A percentile compares a stretch with the other conserved stretches of the same genome.
phyloP scores from a whole-genome alignment of 2,797 vertebrate species.

The Craterocephalus amniculus region DNA sequence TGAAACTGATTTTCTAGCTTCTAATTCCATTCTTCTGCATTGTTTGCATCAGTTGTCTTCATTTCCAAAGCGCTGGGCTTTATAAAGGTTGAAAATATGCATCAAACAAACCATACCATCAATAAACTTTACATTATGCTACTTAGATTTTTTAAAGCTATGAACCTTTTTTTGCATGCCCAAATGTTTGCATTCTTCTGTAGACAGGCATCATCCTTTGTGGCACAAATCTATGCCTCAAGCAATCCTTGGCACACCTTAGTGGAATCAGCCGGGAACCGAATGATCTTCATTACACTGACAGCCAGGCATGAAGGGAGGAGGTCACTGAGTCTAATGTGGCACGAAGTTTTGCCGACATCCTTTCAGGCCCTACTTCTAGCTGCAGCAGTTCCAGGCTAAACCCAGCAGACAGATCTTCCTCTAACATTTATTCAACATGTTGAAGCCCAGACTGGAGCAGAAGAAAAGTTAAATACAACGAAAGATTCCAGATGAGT shows the following conservation, averaged over 20 bases:
- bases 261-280: constrained; percentile 59
- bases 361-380: constrained; percentile 36
- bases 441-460: constrained; percentile 13
- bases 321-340: constrained; percentile 57
- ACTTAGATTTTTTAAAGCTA: background rate
- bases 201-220: constrained; percentile 17
- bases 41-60: background rate
- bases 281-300: constrained; percentile 53
- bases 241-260: constrained; percentile 57
- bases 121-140: background rate
- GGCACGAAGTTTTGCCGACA: constrained; percentile 49
- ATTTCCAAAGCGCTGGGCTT: background rate
- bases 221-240: constrained; percentile 34
- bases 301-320: constrained; percentile 57
- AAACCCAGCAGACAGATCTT: constrained; percentile 21
- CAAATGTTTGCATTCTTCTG: background rate
- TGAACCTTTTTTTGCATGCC: background rate
- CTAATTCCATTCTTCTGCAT: background rate
- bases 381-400: constrained; percentile 37
- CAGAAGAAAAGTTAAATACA: constrained; percentile 6
- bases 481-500: constrained; percentile 12
- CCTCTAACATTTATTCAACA: constrained; percentile 8
- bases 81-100: background rate
- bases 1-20: background rate
- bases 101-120: background rate